Evolutionary conservation across 2,113 vertebrate genomes (phyloP), one percentile per base, ranked within the genome.

Genomic region (Emydura subglobosa): DNA sequence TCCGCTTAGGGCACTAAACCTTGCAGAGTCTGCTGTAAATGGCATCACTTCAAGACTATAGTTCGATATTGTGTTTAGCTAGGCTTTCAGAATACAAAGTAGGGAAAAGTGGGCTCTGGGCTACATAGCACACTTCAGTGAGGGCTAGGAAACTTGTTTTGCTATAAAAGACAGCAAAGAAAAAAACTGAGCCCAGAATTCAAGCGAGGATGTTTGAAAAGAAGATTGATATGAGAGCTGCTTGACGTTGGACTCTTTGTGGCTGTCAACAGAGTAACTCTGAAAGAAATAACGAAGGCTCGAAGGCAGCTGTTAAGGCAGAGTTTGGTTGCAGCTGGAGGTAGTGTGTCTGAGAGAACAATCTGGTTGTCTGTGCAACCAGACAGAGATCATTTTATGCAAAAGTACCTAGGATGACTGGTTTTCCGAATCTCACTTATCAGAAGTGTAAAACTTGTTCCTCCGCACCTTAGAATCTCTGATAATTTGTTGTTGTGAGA

Each of bases 61-160:
- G 91, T 95, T 96, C 95, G 95, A 97, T 94, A 93, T 96, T 97
- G 92, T 97, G 93, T 97, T 97, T 97, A 97, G 94, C 94, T 97
- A 94, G 95, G 88, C 94, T 96, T 98, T 96, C 95, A 96, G 89
- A 96, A 91, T 94, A 95, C 74, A 94, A 97, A 97, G 96, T 85
- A 54, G 87, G 90, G 94, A 72, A 93, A 59, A 96, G 85, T 84
- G 87, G 91, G 87, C 90, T 97, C 95, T 85, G 91, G 79, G 94
- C 81, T 95, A 90, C 27, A 88, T 74, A 95, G 87, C 95, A 96
- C 93, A 97, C 72, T 91, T 87, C 88, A 92, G 95, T 92, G 97
- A 97, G 97, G 91, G 90, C 96, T 97, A 97, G 92, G 96, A 92
- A 87, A 92, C 79, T 87, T 94, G 84, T 94, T 97, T 95, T 96